A percentile compares a stretch with the other conserved stretches of the same genome.
Evolutionary conservation across 1,140 invertebrate species (phyloP).

Genomic region (Papilio polyxenes): DNA sequence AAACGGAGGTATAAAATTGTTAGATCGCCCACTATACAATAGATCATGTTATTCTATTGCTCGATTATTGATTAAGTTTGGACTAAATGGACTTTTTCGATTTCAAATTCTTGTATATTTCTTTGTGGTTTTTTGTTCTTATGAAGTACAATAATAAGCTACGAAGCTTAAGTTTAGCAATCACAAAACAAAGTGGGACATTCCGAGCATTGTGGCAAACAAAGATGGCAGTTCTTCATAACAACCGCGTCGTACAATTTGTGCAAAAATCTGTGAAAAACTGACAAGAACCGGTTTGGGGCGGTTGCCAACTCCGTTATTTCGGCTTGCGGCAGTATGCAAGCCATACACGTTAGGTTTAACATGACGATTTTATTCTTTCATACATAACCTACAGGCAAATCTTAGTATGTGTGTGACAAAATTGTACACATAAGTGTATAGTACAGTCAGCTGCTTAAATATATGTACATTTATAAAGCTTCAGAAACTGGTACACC

Average conservation of each 20-base stretch:
- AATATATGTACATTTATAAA: no score
- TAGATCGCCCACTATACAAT: no score
- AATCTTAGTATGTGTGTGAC: no score
- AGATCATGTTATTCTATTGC: no score
- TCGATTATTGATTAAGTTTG: no score
- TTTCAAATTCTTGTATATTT: neutral
- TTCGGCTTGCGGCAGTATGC: constrained; percentile 11
- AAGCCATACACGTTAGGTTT: neutral
- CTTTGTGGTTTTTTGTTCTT: neutral
- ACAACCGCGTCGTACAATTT: constrained; percentile 37
- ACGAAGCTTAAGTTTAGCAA: neutral
- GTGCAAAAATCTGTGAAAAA: constrained; percentile 43
- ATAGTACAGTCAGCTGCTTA: no score
- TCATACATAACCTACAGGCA: no score
- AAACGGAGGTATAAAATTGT: no score
- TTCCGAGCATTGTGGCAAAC: neutral
- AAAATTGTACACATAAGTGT: no score
- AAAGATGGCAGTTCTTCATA: constrained; percentile 40
- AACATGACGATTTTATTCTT: neutral
- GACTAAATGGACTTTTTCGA: no score
- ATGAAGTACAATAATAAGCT: neutral
- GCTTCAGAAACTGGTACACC: no score
- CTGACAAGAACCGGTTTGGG: constrained; percentile 43
- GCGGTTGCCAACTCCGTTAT: constrained; percentile 46
- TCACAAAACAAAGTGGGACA: neutral